A percentile compares a stretch with the other conserved stretches of the same genome.
Evolutionary conservation across 2,113 vertebrate genomes (phyloP).

Genomic region (Motacilla tschutschensis): DNA sequence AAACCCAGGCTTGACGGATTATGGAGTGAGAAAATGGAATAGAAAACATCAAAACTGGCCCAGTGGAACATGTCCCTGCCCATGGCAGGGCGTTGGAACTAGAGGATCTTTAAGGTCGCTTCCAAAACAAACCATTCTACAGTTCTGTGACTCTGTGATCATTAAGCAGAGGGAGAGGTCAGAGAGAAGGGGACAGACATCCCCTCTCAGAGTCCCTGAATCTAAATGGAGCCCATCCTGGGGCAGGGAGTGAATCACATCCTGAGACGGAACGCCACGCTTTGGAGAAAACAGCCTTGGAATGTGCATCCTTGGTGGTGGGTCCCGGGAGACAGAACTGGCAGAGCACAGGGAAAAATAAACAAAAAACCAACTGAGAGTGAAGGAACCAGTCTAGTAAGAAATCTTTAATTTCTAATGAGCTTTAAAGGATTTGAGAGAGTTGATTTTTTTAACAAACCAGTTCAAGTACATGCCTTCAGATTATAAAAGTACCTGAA

Average conservation of each 20-base stretch:
- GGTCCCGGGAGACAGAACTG: neutral
- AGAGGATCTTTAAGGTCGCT: neutral
- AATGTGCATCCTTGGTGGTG: neutral
- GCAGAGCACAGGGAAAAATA: neutral
- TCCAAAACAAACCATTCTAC: neutral
- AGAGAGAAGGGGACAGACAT: neutral
- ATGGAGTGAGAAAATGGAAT: neutral
- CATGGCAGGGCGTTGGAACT: neutral
- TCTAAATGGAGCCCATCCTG: neutral
- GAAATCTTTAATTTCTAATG: constrained; percentile 81
- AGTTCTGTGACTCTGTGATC: neutral
- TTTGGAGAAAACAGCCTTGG: neutral
- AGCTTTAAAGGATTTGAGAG: constrained; percentile 74
- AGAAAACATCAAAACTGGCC: neutral
- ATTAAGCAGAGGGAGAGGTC: neutral
- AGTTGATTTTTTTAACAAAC: constrained; percentile 78
- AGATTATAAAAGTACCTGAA: constrained; percentile 99
- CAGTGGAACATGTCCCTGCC: neutral
- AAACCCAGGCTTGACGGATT: neutral
- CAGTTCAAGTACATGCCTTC: constrained; percentile 87
- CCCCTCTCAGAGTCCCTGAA: neutral
- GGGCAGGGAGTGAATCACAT: accelerated
- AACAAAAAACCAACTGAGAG: constrained; percentile 35
- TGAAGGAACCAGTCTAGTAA: constrained; percentile 69
- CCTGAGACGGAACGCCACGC: accelerated